Percentiles rank a stretch among this genome's conserved stretches.
phyloP scores from a whole-genome alignment of 2,888 invertebrate species.

The Melieria picta region DNA sequence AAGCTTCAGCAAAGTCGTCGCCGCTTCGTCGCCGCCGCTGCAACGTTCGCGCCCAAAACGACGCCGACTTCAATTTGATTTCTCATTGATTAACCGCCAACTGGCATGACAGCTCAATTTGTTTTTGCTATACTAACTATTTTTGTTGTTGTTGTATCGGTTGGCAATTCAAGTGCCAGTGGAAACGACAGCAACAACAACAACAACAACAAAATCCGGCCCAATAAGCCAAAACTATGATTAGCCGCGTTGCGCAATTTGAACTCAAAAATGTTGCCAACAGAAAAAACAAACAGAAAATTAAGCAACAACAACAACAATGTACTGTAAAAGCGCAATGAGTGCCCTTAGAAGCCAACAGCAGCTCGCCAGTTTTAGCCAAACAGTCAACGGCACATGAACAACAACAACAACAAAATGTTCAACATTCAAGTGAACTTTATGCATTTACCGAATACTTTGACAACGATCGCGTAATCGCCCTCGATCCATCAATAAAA shows the following conservation, averaged over 20 bases:
- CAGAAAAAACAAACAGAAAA: conserved; percentile 13
- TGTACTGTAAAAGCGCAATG: not conserved
- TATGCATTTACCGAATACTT: conserved; percentile 40
- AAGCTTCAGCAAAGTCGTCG: conserved; percentile 20
- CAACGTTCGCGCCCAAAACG: conserved; percentile 34
- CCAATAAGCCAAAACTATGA: conserved; percentile 47
- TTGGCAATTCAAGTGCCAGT: conserved; percentile 4
- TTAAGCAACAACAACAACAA: conserved; percentile 22
- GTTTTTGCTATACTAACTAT: conserved; percentile 37
- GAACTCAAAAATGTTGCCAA: conserved; percentile 24
- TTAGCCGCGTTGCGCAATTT: conserved; percentile 58
- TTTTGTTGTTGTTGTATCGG: conserved; percentile 29
- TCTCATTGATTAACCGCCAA: conserved; percentile 63
- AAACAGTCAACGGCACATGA: conserved; percentile 3
- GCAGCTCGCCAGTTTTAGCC: no score
- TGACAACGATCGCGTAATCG: conserved; percentile 64
- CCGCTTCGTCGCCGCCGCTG: not conserved
- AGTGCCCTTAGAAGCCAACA: no score
- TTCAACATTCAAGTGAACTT: conserved; percentile 39
- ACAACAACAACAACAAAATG: conserved; percentile 25
- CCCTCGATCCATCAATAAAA: conserved; percentile 65
- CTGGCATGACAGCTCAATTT: conserved; percentile 65
- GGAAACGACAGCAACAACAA: conserved; percentile 13
- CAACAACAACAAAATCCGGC: not conserved
- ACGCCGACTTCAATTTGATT: conserved; percentile 45